These are phyloP conservation scores for Rapana venosa DNA, from an alignment of 2,888 invertebrate species.

Conservation along the genomic window DNA sequence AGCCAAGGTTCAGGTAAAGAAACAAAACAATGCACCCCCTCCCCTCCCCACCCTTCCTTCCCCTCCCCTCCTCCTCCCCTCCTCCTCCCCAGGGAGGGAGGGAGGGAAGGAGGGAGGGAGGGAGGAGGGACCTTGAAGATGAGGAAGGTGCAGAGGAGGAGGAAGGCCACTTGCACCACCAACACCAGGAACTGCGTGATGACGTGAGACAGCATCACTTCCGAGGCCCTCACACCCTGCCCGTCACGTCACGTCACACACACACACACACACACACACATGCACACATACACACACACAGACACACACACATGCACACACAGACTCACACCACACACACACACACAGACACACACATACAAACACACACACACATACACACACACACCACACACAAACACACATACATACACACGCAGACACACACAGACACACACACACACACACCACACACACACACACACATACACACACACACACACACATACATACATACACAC, in stretches of 20 bases:
- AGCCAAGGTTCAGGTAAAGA: too few relatives aligned
- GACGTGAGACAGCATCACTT: constrained; percentile 95
- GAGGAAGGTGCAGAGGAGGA: constrained; percentile 89
- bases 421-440: constrained; percentile 7
- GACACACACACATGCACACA: background rate
- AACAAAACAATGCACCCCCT: too few relatives aligned
- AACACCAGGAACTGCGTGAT: constrained; percentile 96
- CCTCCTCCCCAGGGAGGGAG: too few relatives aligned
- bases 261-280: background rate
- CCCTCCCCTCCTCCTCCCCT: too few relatives aligned
- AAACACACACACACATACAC: background rate
- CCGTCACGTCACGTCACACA: background rate
- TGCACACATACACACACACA: constrained; percentile 13
- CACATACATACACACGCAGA: background rate
- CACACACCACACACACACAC: background rate
- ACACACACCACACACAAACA: background rate
- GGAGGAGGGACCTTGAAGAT: constrained; percentile 65
- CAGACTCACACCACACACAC: background rate
- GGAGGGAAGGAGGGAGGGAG: too few relatives aligned
- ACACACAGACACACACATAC: background rate
- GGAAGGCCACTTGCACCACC: constrained; percentile 94
- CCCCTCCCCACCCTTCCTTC: too few relatives aligned
- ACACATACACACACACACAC: background rate
- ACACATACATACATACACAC: background rate
- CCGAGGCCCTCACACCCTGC: constrained; percentile 92